Conservation (phyloP, 2,888 invertebrate species). For the Callinectes sapidus region DNA sequence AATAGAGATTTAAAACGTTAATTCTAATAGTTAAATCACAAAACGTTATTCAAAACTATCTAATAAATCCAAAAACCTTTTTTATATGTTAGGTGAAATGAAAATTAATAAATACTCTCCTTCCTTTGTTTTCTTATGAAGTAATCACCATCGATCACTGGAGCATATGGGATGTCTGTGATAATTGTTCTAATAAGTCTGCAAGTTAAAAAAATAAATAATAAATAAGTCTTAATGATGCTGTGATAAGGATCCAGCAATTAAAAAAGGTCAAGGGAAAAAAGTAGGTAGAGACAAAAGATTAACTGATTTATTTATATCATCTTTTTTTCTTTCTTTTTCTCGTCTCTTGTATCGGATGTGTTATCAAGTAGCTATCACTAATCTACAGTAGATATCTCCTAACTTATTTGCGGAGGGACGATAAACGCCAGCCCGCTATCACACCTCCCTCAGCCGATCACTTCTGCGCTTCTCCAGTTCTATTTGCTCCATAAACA, state of each 20-base stretch:
- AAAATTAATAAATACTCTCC: background rate
- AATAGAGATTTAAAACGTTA: background rate
- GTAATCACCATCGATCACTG: background rate
- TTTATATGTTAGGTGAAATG: background rate
- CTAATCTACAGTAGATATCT: background rate
- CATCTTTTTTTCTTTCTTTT: background rate
- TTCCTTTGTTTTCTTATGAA: background rate
- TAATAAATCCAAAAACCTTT: background rate
- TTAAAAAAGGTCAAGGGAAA: background rate
- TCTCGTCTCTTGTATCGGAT: background rate
- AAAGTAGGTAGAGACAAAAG: background rate
- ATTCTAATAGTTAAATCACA: background rate
- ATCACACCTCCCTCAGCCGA: background rate
- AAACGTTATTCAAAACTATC: background rate
- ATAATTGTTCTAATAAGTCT: background rate
- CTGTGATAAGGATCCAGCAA: background rate
- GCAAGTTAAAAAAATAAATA: no score
- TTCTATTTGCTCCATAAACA: conserved; percentile 32
- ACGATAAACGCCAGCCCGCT: background rate
- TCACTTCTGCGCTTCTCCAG: background rate
- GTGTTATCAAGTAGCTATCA: background rate
- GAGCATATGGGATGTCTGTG: background rate
- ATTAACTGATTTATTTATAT: background rate
- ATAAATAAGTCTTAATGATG: background rate
- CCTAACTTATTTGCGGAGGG: background rate